Evolutionary conservation across 2,797 vertebrate species (phyloP).

Genomic region (Helicolenus hilgendorfi): DNA sequence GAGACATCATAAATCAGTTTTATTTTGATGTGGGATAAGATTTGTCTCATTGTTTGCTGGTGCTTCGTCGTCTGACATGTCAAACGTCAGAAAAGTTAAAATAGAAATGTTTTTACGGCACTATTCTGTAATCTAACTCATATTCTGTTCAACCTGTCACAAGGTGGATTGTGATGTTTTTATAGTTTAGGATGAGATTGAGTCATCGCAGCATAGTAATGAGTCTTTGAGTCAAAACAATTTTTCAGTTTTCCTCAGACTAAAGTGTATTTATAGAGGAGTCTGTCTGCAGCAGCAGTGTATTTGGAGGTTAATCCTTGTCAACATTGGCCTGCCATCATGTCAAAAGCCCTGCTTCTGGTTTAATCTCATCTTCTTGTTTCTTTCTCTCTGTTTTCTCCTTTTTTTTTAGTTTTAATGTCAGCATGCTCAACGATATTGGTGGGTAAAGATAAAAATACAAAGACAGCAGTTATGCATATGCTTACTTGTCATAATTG

Average conservation of each 20-base stretch:
- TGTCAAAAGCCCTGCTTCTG: not conserved
- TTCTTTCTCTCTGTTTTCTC: not conserved
- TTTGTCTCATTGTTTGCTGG: not conserved
- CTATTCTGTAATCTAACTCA: not conserved
- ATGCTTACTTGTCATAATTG: not conserved
- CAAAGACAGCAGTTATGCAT: not conserved
- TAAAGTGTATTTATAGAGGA: not conserved
- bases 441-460: not conserved
- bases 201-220: not conserved
- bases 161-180: not conserved
- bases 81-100: not conserved
- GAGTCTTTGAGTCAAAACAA: not conserved
- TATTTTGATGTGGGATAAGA: not conserved
- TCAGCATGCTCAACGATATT: not conserved
- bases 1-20: not conserved
- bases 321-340: conserved; percentile 17
- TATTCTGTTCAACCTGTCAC: not conserved
- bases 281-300: conserved; percentile 10
- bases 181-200: not conserved
- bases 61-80: not conserved
- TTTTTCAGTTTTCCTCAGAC: conserved; percentile 20
- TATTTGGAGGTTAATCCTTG: conserved; percentile 34
- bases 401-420: not conserved
- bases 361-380: not conserved
- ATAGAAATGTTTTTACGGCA: not conserved